Percentiles rank a stretch among this genome's conserved stretches.
Evolutionary conservation across 2,797 vertebrate genomes (phyloP).

Genomic region (Taenioides sp.): DNA sequence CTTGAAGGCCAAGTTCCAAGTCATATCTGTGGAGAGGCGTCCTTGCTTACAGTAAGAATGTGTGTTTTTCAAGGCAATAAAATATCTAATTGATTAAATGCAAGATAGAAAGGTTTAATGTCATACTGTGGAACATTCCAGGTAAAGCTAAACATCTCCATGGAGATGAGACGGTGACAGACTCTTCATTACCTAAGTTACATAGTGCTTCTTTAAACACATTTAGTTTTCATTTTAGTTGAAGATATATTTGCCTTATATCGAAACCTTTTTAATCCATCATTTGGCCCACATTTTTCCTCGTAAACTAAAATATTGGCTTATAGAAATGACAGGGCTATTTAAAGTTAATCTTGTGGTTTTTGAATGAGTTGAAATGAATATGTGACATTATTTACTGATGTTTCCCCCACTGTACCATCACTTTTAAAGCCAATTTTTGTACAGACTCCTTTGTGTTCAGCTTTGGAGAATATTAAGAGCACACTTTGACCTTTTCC

Average conservation of each 20-base stretch:
- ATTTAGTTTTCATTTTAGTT: neutral
- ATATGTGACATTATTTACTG: neutral
- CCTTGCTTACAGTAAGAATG: too few species aligned
- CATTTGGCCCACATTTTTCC: neutral
- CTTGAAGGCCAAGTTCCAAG: too few species aligned
- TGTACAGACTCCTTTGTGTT: neutral
- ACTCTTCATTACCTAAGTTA: too few species aligned
- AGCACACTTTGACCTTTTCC: neutral
- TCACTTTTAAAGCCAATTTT: neutral
- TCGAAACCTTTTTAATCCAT: neutral
- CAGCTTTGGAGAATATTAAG: constrained; percentile 4
- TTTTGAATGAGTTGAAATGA: neutral
- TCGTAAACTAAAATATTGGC: neutral
- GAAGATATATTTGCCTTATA: neutral
- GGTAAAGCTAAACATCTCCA: too few species aligned
- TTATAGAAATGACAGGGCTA: neutral
- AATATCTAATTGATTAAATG: too few species aligned
- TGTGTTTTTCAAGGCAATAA: too few species aligned
- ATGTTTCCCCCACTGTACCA: neutral
- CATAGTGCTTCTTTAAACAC: too few species aligned
- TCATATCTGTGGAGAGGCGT: too few species aligned
- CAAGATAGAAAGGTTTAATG: too few species aligned
- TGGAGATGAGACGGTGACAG: too few species aligned
- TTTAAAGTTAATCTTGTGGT: neutral
- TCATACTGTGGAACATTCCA: too few species aligned